Conservation (phyloP, 2,888 invertebrate genomes). For the Scaptomyza parva region DNA sequence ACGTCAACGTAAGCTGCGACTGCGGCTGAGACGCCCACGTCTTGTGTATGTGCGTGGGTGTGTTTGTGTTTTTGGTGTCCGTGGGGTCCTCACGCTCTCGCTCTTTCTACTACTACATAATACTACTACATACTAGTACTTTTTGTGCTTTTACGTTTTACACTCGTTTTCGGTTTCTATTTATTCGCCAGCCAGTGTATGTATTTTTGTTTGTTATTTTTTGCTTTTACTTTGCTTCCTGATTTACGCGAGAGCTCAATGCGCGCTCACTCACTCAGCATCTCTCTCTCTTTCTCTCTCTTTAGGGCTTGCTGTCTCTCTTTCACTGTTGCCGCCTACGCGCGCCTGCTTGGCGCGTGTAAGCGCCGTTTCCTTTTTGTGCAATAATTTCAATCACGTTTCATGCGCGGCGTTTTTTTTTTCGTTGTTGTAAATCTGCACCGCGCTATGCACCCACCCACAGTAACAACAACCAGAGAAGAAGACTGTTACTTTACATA, state of each 20-base stretch:
- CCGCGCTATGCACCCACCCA: slow-evolving; percentile 42
- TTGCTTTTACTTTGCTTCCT: slow-evolving; percentile 66
- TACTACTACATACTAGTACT: slow-evolving; percentile 77
- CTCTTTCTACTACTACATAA: slow-evolving; percentile 62
- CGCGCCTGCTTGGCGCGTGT: slow-evolving; percentile 69
- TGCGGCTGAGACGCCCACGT: slow-evolving; percentile 38
- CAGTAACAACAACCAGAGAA: slow-evolving; percentile 26
- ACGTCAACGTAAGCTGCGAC: slow-evolving; percentile 44
- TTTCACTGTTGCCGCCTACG: slow-evolving; percentile 59
- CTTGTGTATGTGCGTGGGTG: slow-evolving; percentile 6
- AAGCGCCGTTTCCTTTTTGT: slow-evolving; percentile 76
- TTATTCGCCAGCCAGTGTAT: slow-evolving; percentile 69
- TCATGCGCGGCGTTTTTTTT: slow-evolving; percentile 54
- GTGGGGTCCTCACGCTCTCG: slow-evolving; percentile 54
- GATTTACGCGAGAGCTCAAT: slow-evolving; percentile 51
- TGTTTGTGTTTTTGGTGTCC: slow-evolving; percentile 38
- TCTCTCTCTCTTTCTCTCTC: slow-evolving; percentile 14
- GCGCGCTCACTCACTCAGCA: slow-evolving; percentile 40
- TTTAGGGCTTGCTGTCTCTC: slow-evolving; percentile 26
- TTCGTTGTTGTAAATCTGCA: slow-evolving; percentile 53
- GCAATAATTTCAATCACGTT: slow-evolving; percentile 80
- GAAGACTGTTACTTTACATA: slow-evolving; percentile 22
- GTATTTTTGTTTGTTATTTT: slow-evolving; percentile 78
- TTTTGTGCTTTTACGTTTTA: slow-evolving; percentile 71
- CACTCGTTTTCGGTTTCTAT: slow-evolving; percentile 73